These are phyloP conservation scores for Oxyruncus cristatus DNA, from an alignment of 2,113 vertebrate species.

Conservation along the genomic window DNA sequence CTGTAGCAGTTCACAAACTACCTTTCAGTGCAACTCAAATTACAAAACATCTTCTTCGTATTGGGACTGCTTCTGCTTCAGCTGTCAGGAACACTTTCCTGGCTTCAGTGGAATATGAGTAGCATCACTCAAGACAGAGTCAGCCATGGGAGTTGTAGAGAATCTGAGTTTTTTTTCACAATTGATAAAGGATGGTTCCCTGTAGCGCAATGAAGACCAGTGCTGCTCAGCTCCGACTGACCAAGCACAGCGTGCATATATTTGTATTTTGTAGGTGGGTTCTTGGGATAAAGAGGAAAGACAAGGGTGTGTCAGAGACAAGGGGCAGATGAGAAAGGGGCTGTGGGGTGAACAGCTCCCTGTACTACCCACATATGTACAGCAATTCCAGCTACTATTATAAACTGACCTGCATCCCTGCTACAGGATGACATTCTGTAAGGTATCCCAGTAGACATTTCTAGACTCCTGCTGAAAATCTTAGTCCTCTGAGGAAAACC, in stretches of 20 bases:
- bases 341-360: background rate
- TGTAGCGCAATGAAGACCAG: background rate
- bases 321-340: background rate
- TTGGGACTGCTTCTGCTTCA: background rate
- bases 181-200: background rate
- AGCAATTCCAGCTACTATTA: background rate
- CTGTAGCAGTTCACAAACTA: background rate
- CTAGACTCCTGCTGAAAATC: background rate
- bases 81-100: background rate
- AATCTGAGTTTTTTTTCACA: background rate
- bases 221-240: background rate
- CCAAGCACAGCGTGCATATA: background rate
- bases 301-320: background rate
- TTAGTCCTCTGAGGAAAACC: background rate
- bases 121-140: background rate
- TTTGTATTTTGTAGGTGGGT: background rate
- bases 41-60: background rate
- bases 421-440: background rate
- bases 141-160: background rate
- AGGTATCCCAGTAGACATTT: background rate
- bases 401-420: background rate
- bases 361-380: fast-evolving
- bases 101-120: background rate
- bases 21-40: background rate
- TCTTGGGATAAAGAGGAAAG: background rate